phyloP scores from a whole-genome alignment of 2,888 invertebrate genomes.

The Peribatodes rhomboidaria region DNA sequence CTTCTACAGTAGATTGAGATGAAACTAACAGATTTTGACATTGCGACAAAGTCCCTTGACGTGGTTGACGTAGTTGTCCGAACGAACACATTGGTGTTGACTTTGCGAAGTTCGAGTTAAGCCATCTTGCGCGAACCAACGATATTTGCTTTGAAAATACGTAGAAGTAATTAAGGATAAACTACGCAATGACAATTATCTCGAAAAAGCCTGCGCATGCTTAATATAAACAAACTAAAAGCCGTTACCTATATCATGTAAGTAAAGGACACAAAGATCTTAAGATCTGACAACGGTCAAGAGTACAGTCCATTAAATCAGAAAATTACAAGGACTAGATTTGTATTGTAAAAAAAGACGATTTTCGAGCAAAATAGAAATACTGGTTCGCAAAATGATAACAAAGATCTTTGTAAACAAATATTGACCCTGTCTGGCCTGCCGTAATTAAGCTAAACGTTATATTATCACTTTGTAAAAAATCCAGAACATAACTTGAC shows the following conservation, averaged over 20 bases:
- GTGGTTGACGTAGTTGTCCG: neutral
- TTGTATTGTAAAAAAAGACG: too few species aligned
- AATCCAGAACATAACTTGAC: neutral
- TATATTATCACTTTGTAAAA: neutral
- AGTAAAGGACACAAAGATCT: neutral
- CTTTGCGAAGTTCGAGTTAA: constrained; percentile 29
- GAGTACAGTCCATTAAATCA: too few species aligned
- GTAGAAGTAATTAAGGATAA: constrained; percentile 18
- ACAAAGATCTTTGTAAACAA: too few species aligned
- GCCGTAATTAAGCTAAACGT: too few species aligned
- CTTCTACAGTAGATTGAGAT: too few species aligned
- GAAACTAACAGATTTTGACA: neutral
- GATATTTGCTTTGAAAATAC: constrained; percentile 29
- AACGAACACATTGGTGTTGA: constrained; percentile 11
- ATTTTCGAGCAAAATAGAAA: too few species aligned
- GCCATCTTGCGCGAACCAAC: constrained; percentile 11
- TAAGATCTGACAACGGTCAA: too few species aligned
- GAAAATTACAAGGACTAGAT: too few species aligned
- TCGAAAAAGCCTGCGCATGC: constrained; percentile 7
- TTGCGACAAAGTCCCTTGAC: constrained; percentile 1
- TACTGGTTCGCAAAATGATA: too few species aligned
- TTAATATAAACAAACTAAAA: neutral
- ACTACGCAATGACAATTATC: constrained; percentile 9
- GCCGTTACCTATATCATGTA: neutral
- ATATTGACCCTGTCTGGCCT: too few species aligned